These are phyloP conservation scores for Zaprionus gabonicus DNA, from an alignment of 1,140 invertebrate species.

Conservation along the genomic window DNA sequence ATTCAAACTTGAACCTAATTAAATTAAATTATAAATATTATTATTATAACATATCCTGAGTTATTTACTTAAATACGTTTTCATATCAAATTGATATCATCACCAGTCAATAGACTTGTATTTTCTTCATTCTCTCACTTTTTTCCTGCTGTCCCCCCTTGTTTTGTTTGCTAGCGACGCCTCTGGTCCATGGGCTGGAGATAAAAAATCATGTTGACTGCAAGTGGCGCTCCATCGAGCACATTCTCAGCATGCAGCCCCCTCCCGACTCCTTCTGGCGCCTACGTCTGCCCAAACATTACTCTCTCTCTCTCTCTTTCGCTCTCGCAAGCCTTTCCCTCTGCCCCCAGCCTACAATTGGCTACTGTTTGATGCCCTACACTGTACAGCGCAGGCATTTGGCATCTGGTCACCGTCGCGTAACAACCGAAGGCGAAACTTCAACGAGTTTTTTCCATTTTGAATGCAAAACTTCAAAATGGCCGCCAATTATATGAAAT, in stretches of 20 bases:
- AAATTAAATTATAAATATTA: too few species aligned
- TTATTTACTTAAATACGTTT: too few species aligned
- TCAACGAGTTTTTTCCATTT: conserved; percentile 44
- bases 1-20: too few species aligned
- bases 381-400: conserved; percentile 31
- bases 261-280: too few species aligned
- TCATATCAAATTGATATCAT: too few species aligned
- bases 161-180: neutral
- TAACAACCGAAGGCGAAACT: conserved; percentile 6
- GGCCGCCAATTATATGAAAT: conserved; percentile 77
- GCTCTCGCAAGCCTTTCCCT: neutral
- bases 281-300: neutral
- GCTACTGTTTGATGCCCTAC: conserved; percentile 27
- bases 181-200: neutral
- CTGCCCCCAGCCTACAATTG: neutral
- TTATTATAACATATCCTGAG: too few species aligned
- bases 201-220: conserved; percentile 39
- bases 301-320: neutral
- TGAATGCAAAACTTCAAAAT: conserved; percentile 63
- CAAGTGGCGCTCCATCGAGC: conserved; percentile 42
- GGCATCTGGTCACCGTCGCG: conserved; percentile 39
- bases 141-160: neutral
- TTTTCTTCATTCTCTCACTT: too few species aligned
- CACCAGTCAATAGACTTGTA: too few species aligned
- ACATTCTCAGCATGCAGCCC: conserved; percentile 21